Evolutionary conservation across 2,888 invertebrate species (phyloP).

Genomic region (Rhaphigaster nebulosa): DNA sequence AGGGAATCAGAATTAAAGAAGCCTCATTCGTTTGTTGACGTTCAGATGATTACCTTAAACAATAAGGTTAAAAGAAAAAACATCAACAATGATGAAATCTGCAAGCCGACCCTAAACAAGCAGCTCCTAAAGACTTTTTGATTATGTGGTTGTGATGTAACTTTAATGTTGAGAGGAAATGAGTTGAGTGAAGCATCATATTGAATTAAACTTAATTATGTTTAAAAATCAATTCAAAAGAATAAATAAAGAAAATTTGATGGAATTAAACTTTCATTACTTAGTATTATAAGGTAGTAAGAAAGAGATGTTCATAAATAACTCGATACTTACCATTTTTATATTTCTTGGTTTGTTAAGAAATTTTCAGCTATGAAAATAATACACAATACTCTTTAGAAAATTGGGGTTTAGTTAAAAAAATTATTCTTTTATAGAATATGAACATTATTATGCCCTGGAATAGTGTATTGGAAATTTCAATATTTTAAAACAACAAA

Average conservation of each 20-base stretch:
- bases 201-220: neutral
- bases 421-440: too few species aligned
- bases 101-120: slow-evolving; percentile 18
- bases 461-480: too few species aligned
- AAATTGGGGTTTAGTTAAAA: too few species aligned
- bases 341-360: neutral
- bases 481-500: too few species aligned
- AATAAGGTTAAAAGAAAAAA: slow-evolving; percentile 32
- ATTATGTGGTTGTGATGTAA: neutral
- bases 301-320: neutral
- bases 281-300: neutral
- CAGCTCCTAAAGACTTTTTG: slow-evolving; percentile 15
- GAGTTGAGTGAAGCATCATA: neutral
- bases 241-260: neutral
- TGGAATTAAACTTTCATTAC: neutral
- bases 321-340: neutral
- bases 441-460: too few species aligned
- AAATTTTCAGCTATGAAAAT: neutral
- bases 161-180: neutral
- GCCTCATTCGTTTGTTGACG: slow-evolving; percentile 37
- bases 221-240: neutral
- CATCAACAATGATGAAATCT: neutral
- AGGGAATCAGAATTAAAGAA: neutral
- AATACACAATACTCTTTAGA: too few species aligned
- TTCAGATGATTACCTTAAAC: slow-evolving; percentile 1